A percentile compares a stretch with the other conserved stretches of the same genome.
These are phyloP conservation scores for Acleris laterana DNA, from an alignment of 2,888 invertebrate species.

Conservation along the genomic window DNA sequence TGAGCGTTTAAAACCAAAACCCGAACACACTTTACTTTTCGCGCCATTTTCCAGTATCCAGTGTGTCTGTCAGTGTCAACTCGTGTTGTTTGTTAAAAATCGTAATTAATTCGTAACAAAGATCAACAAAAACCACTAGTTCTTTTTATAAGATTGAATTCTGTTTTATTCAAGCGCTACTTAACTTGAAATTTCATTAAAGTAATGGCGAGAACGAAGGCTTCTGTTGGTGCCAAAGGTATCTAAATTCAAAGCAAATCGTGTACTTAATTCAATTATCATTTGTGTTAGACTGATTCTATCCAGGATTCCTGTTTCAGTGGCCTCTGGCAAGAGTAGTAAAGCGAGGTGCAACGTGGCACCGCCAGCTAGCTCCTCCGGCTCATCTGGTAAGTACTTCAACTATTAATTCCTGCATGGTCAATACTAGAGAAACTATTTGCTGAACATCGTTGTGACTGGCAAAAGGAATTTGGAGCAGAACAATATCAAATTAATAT, in stretches of 20 bases:
- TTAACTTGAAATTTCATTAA: conserved; percentile 18
- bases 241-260: conserved; percentile 27
- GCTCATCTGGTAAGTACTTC: conserved; percentile 47
- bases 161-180: background rate
- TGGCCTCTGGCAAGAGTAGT: conserved; percentile 70
- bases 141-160: background rate
- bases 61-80: no score
- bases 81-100: no score
- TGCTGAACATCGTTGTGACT: no score
- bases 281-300: background rate
- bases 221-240: conserved; percentile 73
- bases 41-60: conserved; percentile 15
- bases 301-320: conserved; percentile 48
- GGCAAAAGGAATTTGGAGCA: no score
- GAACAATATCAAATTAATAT: no score
- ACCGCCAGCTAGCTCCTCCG: conserved; percentile 47
- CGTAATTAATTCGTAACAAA: no score
- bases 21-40: conserved; percentile 6
- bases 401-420: background rate
- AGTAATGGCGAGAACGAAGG: conserved; percentile 62
- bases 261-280: background rate
- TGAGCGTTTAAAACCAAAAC: background rate
- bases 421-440: no score
- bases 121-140: background rate
- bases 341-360: conserved; percentile 68